These are phyloP conservation scores for Seira musarum DNA, from an alignment of 2,888 invertebrate species.

Conservation along the genomic window DNA sequence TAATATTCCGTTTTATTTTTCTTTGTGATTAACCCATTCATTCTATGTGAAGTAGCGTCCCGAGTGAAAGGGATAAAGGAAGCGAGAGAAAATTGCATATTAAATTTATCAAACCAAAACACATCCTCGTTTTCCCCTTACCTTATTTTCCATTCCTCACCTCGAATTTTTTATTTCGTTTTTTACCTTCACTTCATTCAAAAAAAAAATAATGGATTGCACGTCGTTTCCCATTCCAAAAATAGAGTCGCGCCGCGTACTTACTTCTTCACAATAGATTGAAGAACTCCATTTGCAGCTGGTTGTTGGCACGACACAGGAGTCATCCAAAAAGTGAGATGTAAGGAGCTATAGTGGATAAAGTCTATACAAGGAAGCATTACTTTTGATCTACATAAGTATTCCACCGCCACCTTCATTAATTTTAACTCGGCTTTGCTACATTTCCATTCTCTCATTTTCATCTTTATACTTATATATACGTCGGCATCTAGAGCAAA, in stretches of 20 bases:
- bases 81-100: background rate
- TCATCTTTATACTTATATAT: background rate
- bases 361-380: background rate
- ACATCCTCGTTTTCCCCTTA: background rate
- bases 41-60: background rate
- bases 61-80: background rate
- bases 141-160: background rate
- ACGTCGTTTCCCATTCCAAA: too few species aligned
- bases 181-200: background rate
- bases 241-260: too few species aligned
- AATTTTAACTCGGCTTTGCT: conserved; percentile 11
- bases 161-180: background rate
- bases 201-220: background rate
- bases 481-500: too few species aligned
- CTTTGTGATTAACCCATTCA: background rate
- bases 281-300: too few species aligned
- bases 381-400: conserved; percentile 4
- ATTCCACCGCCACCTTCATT: conserved; percentile 6
- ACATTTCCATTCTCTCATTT: background rate
- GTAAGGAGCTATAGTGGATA: conserved; percentile 11
- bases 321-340: background rate
- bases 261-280: too few species aligned
- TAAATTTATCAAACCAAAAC: background rate
- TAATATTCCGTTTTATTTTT: background rate
- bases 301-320: too few species aligned